These are phyloP conservation scores for Heliangelus exortis DNA, from an alignment of 2,797 vertebrate genomes.

Conservation along the genomic window DNA sequence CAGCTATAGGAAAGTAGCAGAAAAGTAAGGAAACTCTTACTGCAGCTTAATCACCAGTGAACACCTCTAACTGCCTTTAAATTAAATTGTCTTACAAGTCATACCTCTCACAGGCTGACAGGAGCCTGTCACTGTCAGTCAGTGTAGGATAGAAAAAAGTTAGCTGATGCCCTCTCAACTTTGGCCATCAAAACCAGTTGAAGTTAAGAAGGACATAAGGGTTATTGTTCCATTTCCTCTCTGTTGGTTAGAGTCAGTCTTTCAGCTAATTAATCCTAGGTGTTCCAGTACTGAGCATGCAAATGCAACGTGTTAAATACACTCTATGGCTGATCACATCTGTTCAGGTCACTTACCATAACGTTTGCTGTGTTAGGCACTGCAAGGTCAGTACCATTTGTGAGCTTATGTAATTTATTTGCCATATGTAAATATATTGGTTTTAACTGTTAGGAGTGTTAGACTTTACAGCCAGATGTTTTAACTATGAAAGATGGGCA, in stretches of 20 bases:
- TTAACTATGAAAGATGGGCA: background rate
- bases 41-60: background rate
- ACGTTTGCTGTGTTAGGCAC: background rate
- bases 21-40: background rate
- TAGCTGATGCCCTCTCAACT: background rate
- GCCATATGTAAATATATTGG: background rate
- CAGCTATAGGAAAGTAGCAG: background rate
- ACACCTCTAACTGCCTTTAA: background rate
- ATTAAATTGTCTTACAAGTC: background rate
- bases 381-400: slow-evolving; percentile 6
- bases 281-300: background rate
- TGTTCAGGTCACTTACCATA: background rate
- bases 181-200: background rate
- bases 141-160: background rate
- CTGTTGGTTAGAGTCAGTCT: background rate
- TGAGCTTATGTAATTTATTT: slow-evolving; percentile 25
- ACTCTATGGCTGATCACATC: background rate
- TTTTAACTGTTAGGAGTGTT: background rate
- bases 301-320: background rate
- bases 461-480: background rate
- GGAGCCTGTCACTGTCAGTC: background rate
- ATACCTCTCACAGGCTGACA: background rate
- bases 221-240: background rate
- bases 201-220: background rate
- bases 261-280: background rate